These are phyloP conservation scores for Tupaia tana DNA, from an alignment of 2,113 vertebrate genomes.

Conservation along the genomic window DNA sequence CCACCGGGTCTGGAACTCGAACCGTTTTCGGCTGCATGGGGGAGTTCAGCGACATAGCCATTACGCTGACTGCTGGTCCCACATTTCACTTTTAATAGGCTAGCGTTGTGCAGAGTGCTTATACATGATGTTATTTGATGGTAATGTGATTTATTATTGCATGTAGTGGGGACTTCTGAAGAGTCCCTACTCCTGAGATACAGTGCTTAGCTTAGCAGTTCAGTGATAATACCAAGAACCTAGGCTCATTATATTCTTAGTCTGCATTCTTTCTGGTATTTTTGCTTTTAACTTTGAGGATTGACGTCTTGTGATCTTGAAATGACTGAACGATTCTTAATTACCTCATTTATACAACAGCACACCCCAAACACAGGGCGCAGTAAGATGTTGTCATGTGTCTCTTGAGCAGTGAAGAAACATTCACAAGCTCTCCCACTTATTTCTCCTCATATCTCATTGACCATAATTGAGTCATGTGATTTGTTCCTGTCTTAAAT, in stretches of 20 bases:
- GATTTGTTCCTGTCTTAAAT: neutral
- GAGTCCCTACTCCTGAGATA: neutral
- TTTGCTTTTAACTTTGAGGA: neutral
- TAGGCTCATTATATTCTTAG: neutral
- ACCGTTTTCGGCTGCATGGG: too few relatives aligned
- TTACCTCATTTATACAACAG: neutral
- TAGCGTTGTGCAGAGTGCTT: neutral
- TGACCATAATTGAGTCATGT: neutral
- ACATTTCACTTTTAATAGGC: constrained; percentile 2
- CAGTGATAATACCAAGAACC: neutral
- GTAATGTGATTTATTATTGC: neutral
- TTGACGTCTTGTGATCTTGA: neutral
- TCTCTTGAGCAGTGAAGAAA: neutral
- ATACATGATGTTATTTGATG: neutral
- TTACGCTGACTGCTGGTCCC: too few relatives aligned
- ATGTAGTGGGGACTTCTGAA: neutral
- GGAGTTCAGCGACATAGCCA: too few relatives aligned
- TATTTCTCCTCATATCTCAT: neutral
- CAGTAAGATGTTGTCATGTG: neutral
- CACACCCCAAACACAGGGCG: neutral
- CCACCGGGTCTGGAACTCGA: too few relatives aligned
- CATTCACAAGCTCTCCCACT: neutral
- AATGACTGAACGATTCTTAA: neutral
- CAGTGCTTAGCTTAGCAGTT: neutral
- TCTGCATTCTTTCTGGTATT: neutral